These are phyloP conservation scores for Psettodes erumei DNA, from an alignment of 2,113 vertebrate species.

Conservation along the genomic window DNA sequence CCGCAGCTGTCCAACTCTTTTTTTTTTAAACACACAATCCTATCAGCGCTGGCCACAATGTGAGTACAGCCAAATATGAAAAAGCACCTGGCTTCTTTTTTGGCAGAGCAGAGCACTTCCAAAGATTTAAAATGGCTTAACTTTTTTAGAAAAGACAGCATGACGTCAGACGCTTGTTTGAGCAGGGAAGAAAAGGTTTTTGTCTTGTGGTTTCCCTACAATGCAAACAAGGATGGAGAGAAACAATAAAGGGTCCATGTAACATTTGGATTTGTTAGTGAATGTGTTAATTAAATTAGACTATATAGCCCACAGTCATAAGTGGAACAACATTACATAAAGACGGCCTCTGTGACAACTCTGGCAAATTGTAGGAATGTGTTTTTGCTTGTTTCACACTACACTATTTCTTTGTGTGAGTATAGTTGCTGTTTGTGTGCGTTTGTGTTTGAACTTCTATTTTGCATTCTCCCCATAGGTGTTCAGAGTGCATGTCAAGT, in stretches of 20 bases:
- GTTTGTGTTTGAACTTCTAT: neutral
- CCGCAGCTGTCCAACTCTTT: neutral
- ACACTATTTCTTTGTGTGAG: neutral
- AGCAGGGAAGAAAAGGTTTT: constrained; percentile 7
- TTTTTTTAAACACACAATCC: constrained; percentile 2
- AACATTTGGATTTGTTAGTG: neutral
- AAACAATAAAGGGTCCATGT: neutral
- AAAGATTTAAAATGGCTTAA: neutral
- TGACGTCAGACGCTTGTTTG: neutral
- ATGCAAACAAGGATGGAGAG: neutral
- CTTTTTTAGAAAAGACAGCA: neutral
- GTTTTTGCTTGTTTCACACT: neutral
- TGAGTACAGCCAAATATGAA: neutral
- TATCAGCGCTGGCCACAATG: neutral
- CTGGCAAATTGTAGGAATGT: neutral
- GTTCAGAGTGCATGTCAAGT: neutral
- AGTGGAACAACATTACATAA: neutral
- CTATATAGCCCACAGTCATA: neutral
- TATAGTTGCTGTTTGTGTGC: neutral
- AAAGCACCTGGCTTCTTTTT: constrained; percentile 20
- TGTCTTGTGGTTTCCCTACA: neutral
- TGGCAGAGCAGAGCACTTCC: neutral
- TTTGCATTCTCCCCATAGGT: neutral
- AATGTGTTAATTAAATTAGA: neutral
- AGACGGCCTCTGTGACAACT: neutral